Conservation (phyloP, 2,888 invertebrate genomes). For the Bugula neritina region DNA sequence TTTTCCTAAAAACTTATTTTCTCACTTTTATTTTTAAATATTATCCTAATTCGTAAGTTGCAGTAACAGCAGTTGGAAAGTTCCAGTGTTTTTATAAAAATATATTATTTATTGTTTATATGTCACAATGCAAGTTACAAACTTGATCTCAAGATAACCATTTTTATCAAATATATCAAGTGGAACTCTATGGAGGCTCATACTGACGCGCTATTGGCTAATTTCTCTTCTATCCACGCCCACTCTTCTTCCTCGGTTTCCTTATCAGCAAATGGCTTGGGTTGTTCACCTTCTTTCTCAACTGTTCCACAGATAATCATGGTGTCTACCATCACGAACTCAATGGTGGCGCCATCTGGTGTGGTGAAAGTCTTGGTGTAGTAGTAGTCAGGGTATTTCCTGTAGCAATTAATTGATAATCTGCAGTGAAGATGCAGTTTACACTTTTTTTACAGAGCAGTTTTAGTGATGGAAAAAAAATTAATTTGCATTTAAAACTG, state of each 20-base stretch:
- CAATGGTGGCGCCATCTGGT: slow-evolving; percentile 42
- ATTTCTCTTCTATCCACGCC: slow-evolving; percentile 50
- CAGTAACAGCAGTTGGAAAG: background rate
- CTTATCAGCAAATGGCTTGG: slow-evolving; percentile 37
- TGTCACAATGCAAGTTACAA: background rate
- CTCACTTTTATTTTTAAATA: background rate
- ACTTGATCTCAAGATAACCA: too few relatives aligned
- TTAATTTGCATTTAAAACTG: too few relatives aligned
- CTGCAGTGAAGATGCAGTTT: too few relatives aligned
- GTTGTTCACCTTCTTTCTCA: slow-evolving; percentile 37
- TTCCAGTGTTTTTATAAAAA: background rate
- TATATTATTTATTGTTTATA: background rate
- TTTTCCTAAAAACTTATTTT: background rate
- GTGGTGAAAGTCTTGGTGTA: slow-evolving; percentile 48
- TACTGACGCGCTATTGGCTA: slow-evolving; percentile 44
- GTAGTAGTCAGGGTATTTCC: slow-evolving; percentile 55
- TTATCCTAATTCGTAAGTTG: background rate
- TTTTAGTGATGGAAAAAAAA: too few relatives aligned
- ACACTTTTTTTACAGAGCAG: too few relatives aligned
- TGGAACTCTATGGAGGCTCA: too few relatives aligned
- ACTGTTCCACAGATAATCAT: slow-evolving; percentile 55
- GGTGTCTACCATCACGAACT: slow-evolving; percentile 56
- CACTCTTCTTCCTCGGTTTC: slow-evolving; percentile 46
- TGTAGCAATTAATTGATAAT: too few relatives aligned
- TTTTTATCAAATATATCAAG: too few relatives aligned